These are phyloP conservation scores for Drosophila tsacasi DNA, from an alignment of 1,140 invertebrate species.

Conservation along the genomic window DNA sequence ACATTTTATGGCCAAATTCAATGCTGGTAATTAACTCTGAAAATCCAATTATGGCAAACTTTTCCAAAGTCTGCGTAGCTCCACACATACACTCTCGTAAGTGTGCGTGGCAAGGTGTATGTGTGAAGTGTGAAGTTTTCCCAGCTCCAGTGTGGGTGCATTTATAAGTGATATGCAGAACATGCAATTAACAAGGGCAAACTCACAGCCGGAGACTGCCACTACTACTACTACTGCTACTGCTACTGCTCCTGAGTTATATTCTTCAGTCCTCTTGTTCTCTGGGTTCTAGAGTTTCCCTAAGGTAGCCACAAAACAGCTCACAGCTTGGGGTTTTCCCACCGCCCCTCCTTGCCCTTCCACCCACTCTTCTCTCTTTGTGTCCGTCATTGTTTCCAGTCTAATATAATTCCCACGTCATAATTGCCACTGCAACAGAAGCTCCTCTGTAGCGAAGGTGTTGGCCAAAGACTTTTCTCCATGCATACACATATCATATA, in stretches of 20 bases:
- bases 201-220: conserved; percentile 58
- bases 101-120: conserved; percentile 36
- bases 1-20: conserved; percentile 79
- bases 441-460: conserved; percentile 27
- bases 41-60: conserved; percentile 84
- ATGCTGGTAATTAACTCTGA: conserved; percentile 84
- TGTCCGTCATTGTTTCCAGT: conserved; percentile 72
- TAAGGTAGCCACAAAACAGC: conserved; percentile 55
- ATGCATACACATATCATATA: not conserved
- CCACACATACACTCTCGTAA: not conserved
- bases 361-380: conserved; percentile 1
- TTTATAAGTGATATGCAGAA: conserved; percentile 84
- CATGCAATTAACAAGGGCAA: conserved; percentile 84
- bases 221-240: not conserved
- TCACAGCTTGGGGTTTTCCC: conserved; percentile 51
- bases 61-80: conserved; percentile 65
- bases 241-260: not conserved
- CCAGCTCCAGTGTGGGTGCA: conserved; percentile 50
- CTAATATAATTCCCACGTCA: conserved; percentile 84
- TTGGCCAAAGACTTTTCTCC: conserved; percentile 23
- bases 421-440: conserved; percentile 68
- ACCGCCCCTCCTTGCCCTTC: not conserved
- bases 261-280: conserved; percentile 18
- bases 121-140: conserved; percentile 48
- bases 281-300: conserved; percentile 57